These are phyloP conservation scores for Apistogramma diplotaenia DNA, from an alignment of 2,113 vertebrate genomes.

Conservation along the genomic window DNA sequence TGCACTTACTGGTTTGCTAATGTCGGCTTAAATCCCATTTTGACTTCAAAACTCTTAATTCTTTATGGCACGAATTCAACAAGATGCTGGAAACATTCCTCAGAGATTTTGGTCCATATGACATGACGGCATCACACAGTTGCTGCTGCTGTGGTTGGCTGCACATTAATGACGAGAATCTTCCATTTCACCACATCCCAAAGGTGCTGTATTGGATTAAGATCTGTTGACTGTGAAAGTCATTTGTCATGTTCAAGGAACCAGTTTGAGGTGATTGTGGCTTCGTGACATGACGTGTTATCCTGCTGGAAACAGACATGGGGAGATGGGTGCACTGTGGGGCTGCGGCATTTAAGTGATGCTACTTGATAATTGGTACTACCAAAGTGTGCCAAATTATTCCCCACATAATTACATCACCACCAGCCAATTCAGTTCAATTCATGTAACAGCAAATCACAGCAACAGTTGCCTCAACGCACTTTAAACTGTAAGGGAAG, in stretches of 20 bases:
- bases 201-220: neutral
- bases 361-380: neutral
- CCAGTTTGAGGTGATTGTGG: neutral
- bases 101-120: neutral
- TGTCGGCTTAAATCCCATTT: neutral
- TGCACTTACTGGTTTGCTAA: neutral
- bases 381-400: neutral
- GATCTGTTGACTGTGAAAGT: neutral
- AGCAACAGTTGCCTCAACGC: too few species aligned
- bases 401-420: neutral
- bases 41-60: neutral
- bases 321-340: neutral
- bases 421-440: too few species aligned
- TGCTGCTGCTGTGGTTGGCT: neutral
- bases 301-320: neutral
- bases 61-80: neutral
- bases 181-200: neutral
- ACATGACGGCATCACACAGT: neutral
- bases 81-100: neutral
- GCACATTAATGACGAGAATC: neutral
- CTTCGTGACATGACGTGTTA: neutral
- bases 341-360: neutral
- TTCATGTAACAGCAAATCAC: too few species aligned
- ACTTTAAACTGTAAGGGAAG: neutral
- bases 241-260: neutral